phyloP scores from a whole-genome alignment of 2,113 vertebrate genomes.

The Orthonyx spaldingii region DNA sequence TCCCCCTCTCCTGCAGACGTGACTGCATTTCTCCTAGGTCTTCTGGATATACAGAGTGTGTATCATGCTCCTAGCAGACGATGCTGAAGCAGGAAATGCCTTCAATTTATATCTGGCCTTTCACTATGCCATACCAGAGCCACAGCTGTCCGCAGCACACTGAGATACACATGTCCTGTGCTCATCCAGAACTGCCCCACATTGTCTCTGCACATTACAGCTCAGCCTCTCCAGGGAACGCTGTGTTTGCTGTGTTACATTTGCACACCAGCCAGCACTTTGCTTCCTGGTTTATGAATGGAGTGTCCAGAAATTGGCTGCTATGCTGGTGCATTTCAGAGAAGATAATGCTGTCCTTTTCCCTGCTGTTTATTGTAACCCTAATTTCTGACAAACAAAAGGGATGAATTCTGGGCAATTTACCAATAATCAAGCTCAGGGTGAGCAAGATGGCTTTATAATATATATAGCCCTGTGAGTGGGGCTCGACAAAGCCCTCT shows the following conservation, averaged over 20 bases:
- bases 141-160: not conserved
- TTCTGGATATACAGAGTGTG: not conserved
- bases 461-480: not conserved
- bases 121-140: not conserved
- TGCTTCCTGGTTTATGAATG: slow-evolving; percentile 16
- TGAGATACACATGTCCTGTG: not conserved
- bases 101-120: not conserved
- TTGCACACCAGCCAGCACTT: not conserved
- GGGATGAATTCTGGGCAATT: not conserved
- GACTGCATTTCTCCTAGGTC: not conserved
- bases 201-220: not conserved
- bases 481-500: not conserved
- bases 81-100: not conserved
- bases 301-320: slow-evolving; percentile 10
- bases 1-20: not conserved
- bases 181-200: not conserved
- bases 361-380: not conserved
- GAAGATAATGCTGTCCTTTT: not conserved
- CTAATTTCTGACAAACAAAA: slow-evolving; percentile 32
- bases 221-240: not conserved
- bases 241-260: not conserved
- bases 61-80: not conserved
- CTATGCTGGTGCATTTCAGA: not conserved
- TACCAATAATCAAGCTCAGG: not conserved
- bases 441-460: not conserved